Percentiles rank a stretch among this genome's conserved stretches.
Conservation (phyloP, 2,888 invertebrate species). For the Augiades crinisus region DNA sequence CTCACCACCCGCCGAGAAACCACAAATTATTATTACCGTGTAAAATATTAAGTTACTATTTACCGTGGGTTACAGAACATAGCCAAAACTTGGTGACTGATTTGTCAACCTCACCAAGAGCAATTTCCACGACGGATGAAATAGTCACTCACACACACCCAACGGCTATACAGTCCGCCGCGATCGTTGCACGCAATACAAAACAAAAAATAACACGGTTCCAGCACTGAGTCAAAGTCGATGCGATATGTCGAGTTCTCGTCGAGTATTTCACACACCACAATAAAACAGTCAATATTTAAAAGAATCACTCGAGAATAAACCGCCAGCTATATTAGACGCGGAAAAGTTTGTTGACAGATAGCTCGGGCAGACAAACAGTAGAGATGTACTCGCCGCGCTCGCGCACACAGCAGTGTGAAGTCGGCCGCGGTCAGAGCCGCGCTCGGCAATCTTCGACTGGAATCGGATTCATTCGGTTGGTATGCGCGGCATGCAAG, state of each 20-base stretch:
- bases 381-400: conserved; percentile 73
- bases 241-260: conserved; percentile 54
- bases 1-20: conserved; percentile 58
- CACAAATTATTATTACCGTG: conserved; percentile 45
- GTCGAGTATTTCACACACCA: conserved; percentile 58
- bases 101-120: conserved; percentile 64
- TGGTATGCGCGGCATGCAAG: conserved; percentile 74
- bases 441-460: conserved; percentile 56
- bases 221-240: conserved; percentile 62
- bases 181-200: conserved; percentile 75
- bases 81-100: conserved; percentile 56
- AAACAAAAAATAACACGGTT: conserved; percentile 77
- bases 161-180: conserved; percentile 57
- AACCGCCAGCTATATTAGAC: conserved; percentile 63
- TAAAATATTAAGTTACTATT: conserved; percentile 48
- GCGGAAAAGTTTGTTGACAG: conserved; percentile 77
- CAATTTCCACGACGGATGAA: conserved; percentile 70
- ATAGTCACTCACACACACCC: conserved; percentile 77
- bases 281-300: conserved; percentile 64
- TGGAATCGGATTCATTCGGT: conserved; percentile 54
- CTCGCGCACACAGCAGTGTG: conserved; percentile 78
- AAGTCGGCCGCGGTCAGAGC: conserved; percentile 70
- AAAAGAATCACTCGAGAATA: conserved; percentile 60
- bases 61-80: conserved; percentile 67
- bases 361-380: conserved; percentile 62